phyloP scores from a whole-genome alignment of 2,888 invertebrate genomes.

The Coecobrya sp. region DNA sequence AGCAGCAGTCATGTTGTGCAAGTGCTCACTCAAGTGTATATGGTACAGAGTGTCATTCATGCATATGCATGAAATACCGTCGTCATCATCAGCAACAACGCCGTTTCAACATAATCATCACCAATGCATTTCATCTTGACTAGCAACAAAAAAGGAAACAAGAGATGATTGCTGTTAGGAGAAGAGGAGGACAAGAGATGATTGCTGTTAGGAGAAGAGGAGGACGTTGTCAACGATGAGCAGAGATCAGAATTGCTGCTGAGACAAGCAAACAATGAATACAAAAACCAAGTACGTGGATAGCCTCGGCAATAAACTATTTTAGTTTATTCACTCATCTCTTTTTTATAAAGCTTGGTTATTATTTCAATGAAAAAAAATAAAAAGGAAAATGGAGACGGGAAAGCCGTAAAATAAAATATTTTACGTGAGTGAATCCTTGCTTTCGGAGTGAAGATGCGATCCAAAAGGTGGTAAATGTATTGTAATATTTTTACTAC shows the following conservation, averaged over 20 bases:
- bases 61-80: slow-evolving; percentile 43
- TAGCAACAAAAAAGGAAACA: not conserved
- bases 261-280: not conserved
- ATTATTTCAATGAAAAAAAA: not conserved
- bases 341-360: not conserved
- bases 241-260: not conserved
- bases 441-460: too few relatives aligned
- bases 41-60: not conserved
- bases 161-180: not conserved
- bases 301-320: not conserved
- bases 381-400: too few relatives aligned
- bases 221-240: not conserved
- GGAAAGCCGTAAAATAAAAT: not conserved
- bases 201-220: not conserved
- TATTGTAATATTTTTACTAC: too few relatives aligned
- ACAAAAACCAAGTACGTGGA: not conserved
- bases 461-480: too few relatives aligned
- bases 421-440: not conserved
- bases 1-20: not conserved
- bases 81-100: slow-evolving; percentile 29
- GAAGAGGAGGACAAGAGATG: not conserved
- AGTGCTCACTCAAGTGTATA: slow-evolving; percentile 2
- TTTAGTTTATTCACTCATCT: not conserved
- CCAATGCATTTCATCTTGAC: not conserved
- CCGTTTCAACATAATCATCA: not conserved